Evolutionary conservation across 2,113 vertebrate species (phyloP), one percentile per base, ranked within the genome.

Genomic region (Paradoxurus hermaphroditus): DNA sequence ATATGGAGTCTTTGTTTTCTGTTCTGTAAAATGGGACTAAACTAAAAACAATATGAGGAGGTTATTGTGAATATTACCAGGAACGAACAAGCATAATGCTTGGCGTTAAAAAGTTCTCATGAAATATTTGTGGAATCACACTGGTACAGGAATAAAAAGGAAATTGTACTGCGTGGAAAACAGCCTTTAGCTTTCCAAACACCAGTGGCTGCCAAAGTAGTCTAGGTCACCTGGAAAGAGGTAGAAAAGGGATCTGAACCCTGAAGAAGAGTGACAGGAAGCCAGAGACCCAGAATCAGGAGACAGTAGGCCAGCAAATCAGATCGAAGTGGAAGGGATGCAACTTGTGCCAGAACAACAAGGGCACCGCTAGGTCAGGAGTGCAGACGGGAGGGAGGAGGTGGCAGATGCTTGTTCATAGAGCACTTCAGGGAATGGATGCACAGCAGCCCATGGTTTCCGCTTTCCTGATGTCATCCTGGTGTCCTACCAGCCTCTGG

Each of bases 401-500:
- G 56, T 41, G 67, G 70, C 79, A 51, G 89, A n/a, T 36, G 59
- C 62, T 75, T 65, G 75, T 21, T 95, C 70, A n/a, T 0, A 53
- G 90, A 46, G 89, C 21, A 4, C 67, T 39, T 91, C 11, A 86
- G 97, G 46, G 7, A 87, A 97, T 98, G 97, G 98, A 97, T 97
- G 94, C 95, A 92, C 73, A 96, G 95, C 96, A 97, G 96, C 96
- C 96, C 93, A 91, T 91, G 25, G 85, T 98, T 99, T 98, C 98
- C 98, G 98, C 97, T 98, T 98, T 98, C 97, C 98, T 98, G 97
- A 95, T 73, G 79, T 86, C 97, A 68, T 98, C 94, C 98, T 97
- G 90, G 85, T 97, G 89, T 98, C 98, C 98, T 87, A 96, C 4
- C 13, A 9, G 18, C 39, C n/a, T 96, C 97, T 98, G 98, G 97